These are phyloP conservation scores for Blastobasis lacticolella DNA, from an alignment of 2,888 invertebrate genomes.

Conservation along the genomic window DNA sequence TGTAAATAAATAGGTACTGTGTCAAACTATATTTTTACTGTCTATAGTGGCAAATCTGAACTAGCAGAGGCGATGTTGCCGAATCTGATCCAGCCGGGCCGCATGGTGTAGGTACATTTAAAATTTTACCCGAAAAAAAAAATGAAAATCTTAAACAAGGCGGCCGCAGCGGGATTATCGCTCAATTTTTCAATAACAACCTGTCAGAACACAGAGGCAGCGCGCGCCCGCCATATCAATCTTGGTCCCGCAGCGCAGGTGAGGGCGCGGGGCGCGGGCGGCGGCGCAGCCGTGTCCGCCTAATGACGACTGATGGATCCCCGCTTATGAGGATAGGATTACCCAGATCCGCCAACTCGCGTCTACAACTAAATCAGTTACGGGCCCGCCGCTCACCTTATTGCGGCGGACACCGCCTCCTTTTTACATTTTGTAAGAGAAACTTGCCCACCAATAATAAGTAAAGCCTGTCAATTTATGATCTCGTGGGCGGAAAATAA, in stretches of 20 bases:
- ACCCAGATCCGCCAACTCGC: constrained; percentile 42
- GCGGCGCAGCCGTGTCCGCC: constrained; percentile 34
- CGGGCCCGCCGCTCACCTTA: constrained; percentile 15
- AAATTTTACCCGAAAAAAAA: constrained; percentile 13
- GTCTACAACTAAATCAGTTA: constrained; percentile 52
- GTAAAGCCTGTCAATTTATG: constrained; percentile 1
- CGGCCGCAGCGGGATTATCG: constrained; percentile 52
- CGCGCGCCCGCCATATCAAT: constrained; percentile 51
- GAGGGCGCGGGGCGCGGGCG: constrained; percentile 21
- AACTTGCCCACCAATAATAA: constrained; percentile 12
- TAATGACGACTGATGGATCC: constrained; percentile 69
- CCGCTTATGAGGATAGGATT: constrained; percentile 58
- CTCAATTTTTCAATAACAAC: constrained; percentile 68
- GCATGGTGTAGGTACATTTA: not conserved
- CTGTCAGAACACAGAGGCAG: constrained; percentile 48
- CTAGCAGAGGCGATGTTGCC: no score
- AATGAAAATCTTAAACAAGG: constrained; percentile 47
- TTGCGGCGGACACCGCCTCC: constrained; percentile 19
- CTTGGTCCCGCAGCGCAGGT: constrained; percentile 50
- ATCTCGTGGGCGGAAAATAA: constrained; percentile 26
- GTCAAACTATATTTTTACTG: no score
- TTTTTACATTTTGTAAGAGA: constrained; percentile 11
- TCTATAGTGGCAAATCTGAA: no score
- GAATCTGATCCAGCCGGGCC: not conserved
- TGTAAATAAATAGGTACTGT: no score